These are phyloP conservation scores for Drosophila subobscura DNA, from an alignment of 1,140 invertebrate species.

Conservation along the genomic window DNA sequence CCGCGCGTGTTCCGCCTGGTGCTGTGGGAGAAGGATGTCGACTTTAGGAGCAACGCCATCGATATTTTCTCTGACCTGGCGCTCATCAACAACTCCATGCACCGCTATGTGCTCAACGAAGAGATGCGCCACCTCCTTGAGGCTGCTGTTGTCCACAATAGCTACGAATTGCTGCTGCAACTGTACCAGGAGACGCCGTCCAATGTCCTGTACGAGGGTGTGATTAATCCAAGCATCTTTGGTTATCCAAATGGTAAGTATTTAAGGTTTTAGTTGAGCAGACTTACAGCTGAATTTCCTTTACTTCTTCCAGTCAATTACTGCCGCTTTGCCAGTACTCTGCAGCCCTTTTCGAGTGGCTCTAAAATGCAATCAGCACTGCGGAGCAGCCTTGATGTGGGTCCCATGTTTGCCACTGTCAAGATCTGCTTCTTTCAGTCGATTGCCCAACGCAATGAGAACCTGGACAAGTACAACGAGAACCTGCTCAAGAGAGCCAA, in stretches of 20 bases:
- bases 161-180: constrained; percentile 53
- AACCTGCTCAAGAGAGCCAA: constrained; percentile 16
- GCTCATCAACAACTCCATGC: constrained; percentile 68
- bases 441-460: constrained; percentile 33
- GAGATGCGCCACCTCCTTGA: constrained; percentile 58
- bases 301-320: constrained; percentile 35
- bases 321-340: constrained; percentile 48
- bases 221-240: constrained; percentile 57
- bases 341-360: background rate
- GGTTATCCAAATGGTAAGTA: constrained; percentile 55
- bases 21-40: constrained; percentile 32
- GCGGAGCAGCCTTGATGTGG: background rate
- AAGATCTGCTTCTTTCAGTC: constrained; percentile 66
- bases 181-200: constrained; percentile 49
- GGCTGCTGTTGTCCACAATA: constrained; percentile 29
- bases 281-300: too few species aligned
- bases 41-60: constrained; percentile 40
- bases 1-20: constrained; percentile 47
- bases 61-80: constrained; percentile 45
- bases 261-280: background rate
- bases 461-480: constrained; percentile 56
- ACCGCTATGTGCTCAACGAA: constrained; percentile 63
- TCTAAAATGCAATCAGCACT: background rate
- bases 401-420: constrained; percentile 54
- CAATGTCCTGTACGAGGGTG: constrained; percentile 61